phyloP scores from a whole-genome alignment of 2,113 vertebrate genomes.

The Dolichotis patagonum region DNA sequence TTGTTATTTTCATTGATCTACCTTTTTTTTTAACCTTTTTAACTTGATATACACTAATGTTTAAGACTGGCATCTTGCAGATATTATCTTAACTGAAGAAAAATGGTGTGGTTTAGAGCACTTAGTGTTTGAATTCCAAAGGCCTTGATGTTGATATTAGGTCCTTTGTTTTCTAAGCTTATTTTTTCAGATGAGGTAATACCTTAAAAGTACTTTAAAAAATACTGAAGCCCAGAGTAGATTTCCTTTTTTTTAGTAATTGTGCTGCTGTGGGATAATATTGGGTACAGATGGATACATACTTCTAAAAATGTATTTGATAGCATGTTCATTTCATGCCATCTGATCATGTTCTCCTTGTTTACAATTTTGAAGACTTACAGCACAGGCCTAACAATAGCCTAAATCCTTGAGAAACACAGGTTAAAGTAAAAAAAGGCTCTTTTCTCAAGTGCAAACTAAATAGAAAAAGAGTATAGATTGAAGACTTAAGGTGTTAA shows the following conservation, averaged over 20 bases:
- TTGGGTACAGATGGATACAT: conserved; percentile 16
- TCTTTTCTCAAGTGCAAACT: conserved; percentile 46
- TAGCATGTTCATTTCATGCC: conserved; percentile 55
- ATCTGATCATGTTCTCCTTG: not conserved
- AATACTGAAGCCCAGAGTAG: not conserved
- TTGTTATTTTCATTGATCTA: not conserved
- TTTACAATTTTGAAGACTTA: conserved; percentile 42
- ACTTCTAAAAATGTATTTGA: conserved; percentile 31
- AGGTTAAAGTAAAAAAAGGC: conserved; percentile 52
- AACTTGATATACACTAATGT: not conserved
- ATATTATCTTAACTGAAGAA: conserved; percentile 32
- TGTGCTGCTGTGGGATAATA: conserved; percentile 10
- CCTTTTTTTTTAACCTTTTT: too few relatives aligned
- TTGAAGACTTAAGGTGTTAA: conserved; percentile 27
- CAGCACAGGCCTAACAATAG: not conserved
- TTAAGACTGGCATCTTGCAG: not conserved
- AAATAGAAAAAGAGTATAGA: conserved; percentile 52
- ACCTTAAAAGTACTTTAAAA: conserved; percentile 10
- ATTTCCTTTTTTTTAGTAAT: conserved; percentile 49
- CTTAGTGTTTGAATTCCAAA: conserved; percentile 53
- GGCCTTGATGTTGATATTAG: conserved; percentile 30
- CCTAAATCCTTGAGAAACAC: conserved; percentile 3
- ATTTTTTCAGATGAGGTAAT: conserved; percentile 50
- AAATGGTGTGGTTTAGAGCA: conserved; percentile 11
- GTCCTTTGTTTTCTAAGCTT: not conserved